Conservation (phyloP, 2,113 vertebrate species). For the Stictonetta naevosa region DNA sequence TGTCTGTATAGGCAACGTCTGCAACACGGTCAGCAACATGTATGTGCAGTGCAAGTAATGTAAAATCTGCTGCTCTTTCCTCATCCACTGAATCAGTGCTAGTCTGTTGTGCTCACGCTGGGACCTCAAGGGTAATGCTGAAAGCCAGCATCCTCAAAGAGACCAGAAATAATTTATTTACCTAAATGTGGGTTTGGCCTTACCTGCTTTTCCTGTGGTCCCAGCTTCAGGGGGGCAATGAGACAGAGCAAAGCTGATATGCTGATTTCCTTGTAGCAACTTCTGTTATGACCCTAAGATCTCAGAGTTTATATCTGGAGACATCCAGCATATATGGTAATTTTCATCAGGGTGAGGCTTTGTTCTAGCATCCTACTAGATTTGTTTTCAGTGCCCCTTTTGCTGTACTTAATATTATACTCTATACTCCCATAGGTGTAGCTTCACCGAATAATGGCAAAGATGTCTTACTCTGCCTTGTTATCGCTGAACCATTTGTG, state of each 20-base stretch:
- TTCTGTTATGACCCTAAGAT: not conserved
- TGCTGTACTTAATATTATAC: not conserved
- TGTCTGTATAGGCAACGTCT: not conserved
- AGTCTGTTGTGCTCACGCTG: not conserved
- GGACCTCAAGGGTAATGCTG: not conserved
- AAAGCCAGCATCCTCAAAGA: not conserved
- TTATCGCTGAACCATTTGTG: not conserved
- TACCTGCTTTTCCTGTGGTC: not conserved
- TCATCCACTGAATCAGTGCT: not conserved
- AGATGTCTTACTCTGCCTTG: not conserved
- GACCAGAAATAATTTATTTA: not conserved
- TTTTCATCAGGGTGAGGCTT: not conserved
- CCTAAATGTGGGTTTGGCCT: not conserved
- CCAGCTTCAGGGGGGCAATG: not conserved
- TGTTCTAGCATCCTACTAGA: not conserved
- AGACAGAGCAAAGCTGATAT: not conserved
- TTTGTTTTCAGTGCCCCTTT: not conserved
- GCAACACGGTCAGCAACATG: not conserved
- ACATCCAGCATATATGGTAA: too few relatives aligned
- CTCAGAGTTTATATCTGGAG: not conserved
- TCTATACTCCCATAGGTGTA: not conserved
- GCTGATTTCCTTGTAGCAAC: not conserved
- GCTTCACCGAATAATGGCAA: not conserved
- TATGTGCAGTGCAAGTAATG: not conserved
- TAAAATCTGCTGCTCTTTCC: not conserved